Base-by-base conservation (phyloP, 53 echinoderm and acorn worm species). In the Echinarachnius parma region DNA sequence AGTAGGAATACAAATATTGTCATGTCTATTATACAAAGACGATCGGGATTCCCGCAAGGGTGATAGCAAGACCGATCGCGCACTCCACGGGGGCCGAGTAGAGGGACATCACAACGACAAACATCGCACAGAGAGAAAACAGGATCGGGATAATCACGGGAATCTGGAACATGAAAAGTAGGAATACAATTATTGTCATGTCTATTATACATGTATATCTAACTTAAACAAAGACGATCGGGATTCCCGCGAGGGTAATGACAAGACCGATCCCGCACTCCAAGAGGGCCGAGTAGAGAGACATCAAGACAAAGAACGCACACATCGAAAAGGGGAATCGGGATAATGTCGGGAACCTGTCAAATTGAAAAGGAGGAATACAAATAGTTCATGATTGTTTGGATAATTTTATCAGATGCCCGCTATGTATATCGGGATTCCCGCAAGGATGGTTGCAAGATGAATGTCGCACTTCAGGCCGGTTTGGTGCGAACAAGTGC, bases 261-360 rank as follows among this genome's bases (percentile, higher is more conserved):
- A n/a, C 82, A 15, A 90, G 70, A n/a, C 95, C 95, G 7, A 95
- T 71, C 1, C 80, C 79, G 45, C 90, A 90, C 23, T 90, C 90
- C 2, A 50, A 4, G 15, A 90, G 82, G 1, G 89, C 90, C 0
- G 95, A 87, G 25, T 81, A 77, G 31, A 95, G 56, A 25, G 95
- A 95, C 31, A 81, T 37, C n/a, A 95, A 90, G 46, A 95, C 83
- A 18, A 87, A 84, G 19, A 95, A 30, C 4, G 86, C 84, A 16
- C 75, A 87, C 2, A 68, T 27, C 1, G 83, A 78, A 62, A 95
- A 95, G 19, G 90, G 32, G 36, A n/a, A 95, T 76, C 5, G 90
- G 90, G 14, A 95, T 48, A 9, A 87, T 36, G 24, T 87, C 32
- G 19, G 90, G 90, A 4, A 94, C 84, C 92, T 92, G 66, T n/a